A percentile compares a stretch with the other conserved stretches of the same genome.
These are phyloP conservation scores for Calameuta idolon DNA, from an alignment of 2,888 invertebrate species.

Conservation along the genomic window DNA sequence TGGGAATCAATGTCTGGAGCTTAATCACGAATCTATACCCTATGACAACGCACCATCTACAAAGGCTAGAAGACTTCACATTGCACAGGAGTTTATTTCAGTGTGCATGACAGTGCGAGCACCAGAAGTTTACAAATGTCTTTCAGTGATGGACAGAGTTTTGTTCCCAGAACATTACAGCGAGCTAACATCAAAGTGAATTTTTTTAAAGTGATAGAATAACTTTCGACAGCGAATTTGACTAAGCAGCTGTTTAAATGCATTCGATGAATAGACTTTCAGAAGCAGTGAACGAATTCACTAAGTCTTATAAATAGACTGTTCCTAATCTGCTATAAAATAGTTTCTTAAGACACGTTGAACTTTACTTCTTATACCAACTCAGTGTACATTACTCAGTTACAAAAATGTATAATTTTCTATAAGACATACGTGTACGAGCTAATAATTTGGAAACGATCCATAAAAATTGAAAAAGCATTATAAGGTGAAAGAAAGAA, in stretches of 20 bases:
- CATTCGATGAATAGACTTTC: background rate
- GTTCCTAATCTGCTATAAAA: background rate
- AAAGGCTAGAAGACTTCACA: constrained; percentile 16
- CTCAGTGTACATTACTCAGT: background rate
- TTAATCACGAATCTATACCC: background rate
- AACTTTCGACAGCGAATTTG: background rate
- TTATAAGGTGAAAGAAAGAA: background rate
- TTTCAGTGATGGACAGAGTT: constrained; percentile 26
- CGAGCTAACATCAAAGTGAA: background rate
- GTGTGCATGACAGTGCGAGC: constrained; percentile 26
- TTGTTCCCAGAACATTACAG: constrained; percentile 16
- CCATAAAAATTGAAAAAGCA: no score
- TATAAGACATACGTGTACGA: background rate
- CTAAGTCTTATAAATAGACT: background rate
- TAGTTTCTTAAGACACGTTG: background rate
- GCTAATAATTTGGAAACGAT: background rate
- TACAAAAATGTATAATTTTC: background rate
- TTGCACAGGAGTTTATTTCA: constrained; percentile 29
- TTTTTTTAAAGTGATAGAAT: background rate
- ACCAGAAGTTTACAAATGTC: constrained; percentile 26
- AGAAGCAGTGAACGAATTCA: background rate
- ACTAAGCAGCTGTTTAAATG: background rate
- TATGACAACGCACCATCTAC: constrained; percentile 1
- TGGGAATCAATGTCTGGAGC: constrained; percentile 17
- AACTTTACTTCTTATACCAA: background rate